Evolutionary conservation across 2,797 vertebrate genomes (phyloP).

Genomic region (Mycteria americana): DNA sequence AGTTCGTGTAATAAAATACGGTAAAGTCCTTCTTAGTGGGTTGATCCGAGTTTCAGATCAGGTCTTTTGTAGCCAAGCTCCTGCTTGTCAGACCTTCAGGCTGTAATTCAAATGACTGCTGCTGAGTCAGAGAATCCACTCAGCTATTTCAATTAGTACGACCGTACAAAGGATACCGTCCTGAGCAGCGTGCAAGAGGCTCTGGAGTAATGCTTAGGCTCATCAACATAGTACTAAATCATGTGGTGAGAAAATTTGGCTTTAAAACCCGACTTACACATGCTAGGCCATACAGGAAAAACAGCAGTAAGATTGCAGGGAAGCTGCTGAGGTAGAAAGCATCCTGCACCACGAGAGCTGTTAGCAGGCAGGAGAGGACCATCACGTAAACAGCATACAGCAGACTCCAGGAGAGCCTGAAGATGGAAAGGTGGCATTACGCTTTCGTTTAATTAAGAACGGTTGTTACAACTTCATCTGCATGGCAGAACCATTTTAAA

Average conservation of each 20-base stretch:
- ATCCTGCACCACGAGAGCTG: conserved; percentile 57
- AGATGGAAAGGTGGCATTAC: not conserved
- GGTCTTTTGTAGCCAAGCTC: not conserved
- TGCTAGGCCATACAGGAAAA: conserved; percentile 88
- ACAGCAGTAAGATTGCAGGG: conserved; percentile 77
- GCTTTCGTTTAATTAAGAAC: no score
- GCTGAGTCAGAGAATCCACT: not conserved
- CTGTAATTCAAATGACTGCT: not conserved
- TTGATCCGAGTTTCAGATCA: not conserved
- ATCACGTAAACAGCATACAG: conserved; percentile 27
- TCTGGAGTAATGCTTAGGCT: not conserved
- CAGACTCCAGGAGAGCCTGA: conserved; percentile 71
- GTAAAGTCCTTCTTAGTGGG: not conserved
- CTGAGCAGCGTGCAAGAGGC: not conserved
- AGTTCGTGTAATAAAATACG: not conserved
- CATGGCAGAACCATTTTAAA: accelerated
- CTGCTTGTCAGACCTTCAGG: not conserved
- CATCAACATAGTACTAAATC: not conserved
- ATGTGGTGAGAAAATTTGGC: not conserved
- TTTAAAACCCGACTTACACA: conserved; percentile 77
- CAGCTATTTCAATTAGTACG: not conserved
- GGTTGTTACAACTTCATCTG: not conserved
- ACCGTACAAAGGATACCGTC: not conserved
- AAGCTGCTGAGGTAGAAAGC: conserved; percentile 81
- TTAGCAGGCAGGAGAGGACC: conserved; percentile 47